Evolutionary conservation across 2,797 vertebrate genomes (phyloP), one percentile per base, ranked within the genome.

Genomic region (Cossypha polioptera): DNA sequence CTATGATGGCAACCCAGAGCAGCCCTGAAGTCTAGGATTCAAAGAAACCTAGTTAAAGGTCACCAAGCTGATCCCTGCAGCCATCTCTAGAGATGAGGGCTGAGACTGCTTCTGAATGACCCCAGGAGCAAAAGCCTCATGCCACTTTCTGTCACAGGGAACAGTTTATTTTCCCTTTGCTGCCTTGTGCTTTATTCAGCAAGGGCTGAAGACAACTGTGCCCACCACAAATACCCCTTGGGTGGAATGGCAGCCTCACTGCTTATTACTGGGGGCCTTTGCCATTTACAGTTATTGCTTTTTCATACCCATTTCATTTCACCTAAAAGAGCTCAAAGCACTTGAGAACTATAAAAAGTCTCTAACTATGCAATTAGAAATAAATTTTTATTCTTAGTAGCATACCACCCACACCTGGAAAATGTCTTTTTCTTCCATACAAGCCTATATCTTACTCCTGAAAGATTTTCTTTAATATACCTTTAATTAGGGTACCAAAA

Each of bases 311-410:
- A 88, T 80, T 95, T 88, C 28, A 74, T 62, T 88, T 91, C 78
- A 94, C 53, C 58, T 65, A 50, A 80, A 91, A 94, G 31, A 89
- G 47, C 21, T 78, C 68, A 91, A 86, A 82, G 63, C 76, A 73
- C 66, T 68, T 84, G 73, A 94, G 76, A 90, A 86, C 67, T 68
- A 82, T 55, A 91, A 90, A 75, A 50, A 89, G 47, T 35, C 35
- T 2, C 50, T 84, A 93, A 58, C 35, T 82, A 43, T 40, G 55
- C 65, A 90, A 88, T 93, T 88, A 92, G 78, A 72, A 92, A 80
- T 47, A 68, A 83, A 42, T 92, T 67, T 80, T 87, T 94, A 63
- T 88, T 95, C 72, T 78, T 91, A 95, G 86, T 45, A 75, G 47
- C 72, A 69, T 28, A 51, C 72, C 80, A 89, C 81, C 75, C 81